Evolutionary conservation across 2,797 vertebrate species (phyloP), one percentile per base, ranked within the genome.

Genomic region (Taeniopygia guttata): DNA sequence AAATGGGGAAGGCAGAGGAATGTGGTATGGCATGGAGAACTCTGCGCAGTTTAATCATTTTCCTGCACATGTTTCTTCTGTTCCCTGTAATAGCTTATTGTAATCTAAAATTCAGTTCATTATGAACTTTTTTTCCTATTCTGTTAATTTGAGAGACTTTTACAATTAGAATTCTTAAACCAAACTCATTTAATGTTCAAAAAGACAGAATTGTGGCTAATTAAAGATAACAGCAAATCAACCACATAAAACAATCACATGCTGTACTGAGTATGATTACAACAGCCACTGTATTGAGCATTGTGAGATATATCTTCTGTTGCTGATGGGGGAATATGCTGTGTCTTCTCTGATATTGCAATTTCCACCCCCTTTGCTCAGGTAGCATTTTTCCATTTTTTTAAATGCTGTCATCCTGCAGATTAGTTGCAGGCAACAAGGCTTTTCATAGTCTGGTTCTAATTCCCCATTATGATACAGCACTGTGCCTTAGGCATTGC

Each of bases 151-250:
- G 84, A 85, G 59, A 87, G 81, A 87, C 75, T 85, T 93, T 85
- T 62, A 85, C 86, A 93, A 90, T 94, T 82, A 82, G 76, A 90
- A 95, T 95, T 95, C 88, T 90, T 79, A 88, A 93, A 79, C 45
- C 26, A 82, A 95, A 79, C 45, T 84, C 58, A 82, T 95, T 94
- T 88, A 92, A 78, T 87, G 83, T 76, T 90, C 87, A 89, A 70
- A 95, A 94, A 92, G 59, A 87, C 40, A 60, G 89, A 95, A 93
- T 90, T 89, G 55, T 67, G 4, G 3, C 86, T 95, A 95, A 95
- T 95, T 95, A 95, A 94, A 96, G 90, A 95, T 96, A 96, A 95
- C 87, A 84, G 87, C 73, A 89, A 92, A 95, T 92, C 89, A 87
- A 79, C 87, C 34, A 73, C 88, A 76, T 82, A 72, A 88, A 91